phyloP scores from a whole-genome alignment of 2,113 vertebrate genomes.

The Scomber japonicus region DNA sequence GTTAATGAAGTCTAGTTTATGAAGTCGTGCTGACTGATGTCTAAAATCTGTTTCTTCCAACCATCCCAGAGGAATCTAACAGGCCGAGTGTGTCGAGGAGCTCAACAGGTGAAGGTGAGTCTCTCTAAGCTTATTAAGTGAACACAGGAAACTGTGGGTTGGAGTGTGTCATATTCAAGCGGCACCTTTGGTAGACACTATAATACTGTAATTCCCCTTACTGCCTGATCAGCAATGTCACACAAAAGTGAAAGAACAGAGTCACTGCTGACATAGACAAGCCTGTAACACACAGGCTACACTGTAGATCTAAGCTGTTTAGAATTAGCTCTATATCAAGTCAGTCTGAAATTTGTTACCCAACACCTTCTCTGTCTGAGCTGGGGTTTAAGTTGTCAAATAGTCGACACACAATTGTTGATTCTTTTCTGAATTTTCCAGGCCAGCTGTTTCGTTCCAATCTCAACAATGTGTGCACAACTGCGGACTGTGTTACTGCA shows the following conservation, averaged over 20 bases:
- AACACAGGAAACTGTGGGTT: neutral
- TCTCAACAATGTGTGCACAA: slow-evolving; percentile 84
- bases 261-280: slow-evolving; percentile 63
- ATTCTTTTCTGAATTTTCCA: slow-evolving; percentile 68
- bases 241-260: slow-evolving; percentile 67
- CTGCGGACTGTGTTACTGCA: slow-evolving; percentile 91
- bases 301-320: slow-evolving; percentile 4
- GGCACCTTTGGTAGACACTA: slow-evolving; percentile 47
- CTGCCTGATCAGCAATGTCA: slow-evolving; percentile 67
- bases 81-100: slow-evolving; percentile 69
- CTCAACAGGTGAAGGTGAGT: slow-evolving; percentile 72
- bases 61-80: slow-evolving; percentile 75
- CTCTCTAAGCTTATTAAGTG: neutral
- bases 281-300: slow-evolving; percentile 8
- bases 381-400: slow-evolving; percentile 17
- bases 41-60: slow-evolving; percentile 14
- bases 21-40: neutral
- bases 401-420: slow-evolving; percentile 22
- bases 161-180: slow-evolving; percentile 43
- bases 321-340: neutral
- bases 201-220: slow-evolving; percentile 54
- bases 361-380: slow-evolving; percentile 17
- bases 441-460: slow-evolving; percentile 73
- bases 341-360: slow-evolving; percentile 10
- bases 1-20: neutral